phyloP scores from a whole-genome alignment of 1,140 invertebrate species.

The Neotoxoptera formosana region DNA sequence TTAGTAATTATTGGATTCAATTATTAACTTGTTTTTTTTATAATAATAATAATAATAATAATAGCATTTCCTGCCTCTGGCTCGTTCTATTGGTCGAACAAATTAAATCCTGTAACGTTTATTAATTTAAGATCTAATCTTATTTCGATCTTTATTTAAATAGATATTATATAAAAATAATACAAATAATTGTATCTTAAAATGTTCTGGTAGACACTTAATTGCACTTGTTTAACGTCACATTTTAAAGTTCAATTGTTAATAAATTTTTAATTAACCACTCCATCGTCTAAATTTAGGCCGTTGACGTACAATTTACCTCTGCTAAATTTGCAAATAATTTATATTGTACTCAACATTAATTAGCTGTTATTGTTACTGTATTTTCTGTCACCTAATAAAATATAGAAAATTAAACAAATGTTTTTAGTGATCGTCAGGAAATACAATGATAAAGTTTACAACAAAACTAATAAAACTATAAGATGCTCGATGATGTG shows the following conservation, averaged over 20 bases:
- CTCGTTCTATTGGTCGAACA: not conserved
- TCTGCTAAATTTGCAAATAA: not conserved
- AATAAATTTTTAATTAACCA: not conserved
- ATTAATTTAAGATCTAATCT: not conserved
- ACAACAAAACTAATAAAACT: not conserved
- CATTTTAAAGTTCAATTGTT: not conserved
- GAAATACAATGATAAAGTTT: not conserved
- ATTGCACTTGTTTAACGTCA: not conserved
- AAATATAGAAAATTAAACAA: constrained; percentile 14
- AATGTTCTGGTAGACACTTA: not conserved
- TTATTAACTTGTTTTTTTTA: not conserved
- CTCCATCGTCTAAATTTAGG: not conserved
- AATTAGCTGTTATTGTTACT: not conserved
- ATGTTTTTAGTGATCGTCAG: not conserved
- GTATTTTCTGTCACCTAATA: not conserved
- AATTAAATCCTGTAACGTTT: not conserved
- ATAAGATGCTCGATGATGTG: not conserved
- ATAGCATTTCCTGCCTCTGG: not conserved
- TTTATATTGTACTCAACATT: not conserved
- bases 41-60: not conserved
- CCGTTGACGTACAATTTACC: not conserved
- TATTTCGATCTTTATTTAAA: not conserved
- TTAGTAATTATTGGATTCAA: not conserved
- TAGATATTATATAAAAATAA: not conserved
- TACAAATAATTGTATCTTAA: not conserved